Evolutionary conservation across 2,888 invertebrate species (phyloP).

Genomic region (Oscheius sp.): DNA sequence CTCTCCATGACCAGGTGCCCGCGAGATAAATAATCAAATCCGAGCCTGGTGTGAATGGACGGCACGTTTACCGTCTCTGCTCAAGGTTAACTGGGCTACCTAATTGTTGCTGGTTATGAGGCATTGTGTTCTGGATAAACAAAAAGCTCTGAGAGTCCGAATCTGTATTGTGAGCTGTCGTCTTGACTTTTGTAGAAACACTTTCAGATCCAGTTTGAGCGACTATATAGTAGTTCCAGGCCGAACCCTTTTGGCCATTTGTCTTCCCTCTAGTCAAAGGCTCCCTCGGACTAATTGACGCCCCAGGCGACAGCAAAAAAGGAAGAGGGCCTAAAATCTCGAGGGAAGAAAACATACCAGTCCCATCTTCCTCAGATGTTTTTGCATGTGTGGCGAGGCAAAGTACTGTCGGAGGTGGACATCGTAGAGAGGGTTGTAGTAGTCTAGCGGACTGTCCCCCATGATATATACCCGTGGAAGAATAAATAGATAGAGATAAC

Average conservation of each 20-base stretch:
- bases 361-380: slow-evolving; percentile 69
- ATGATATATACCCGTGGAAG: slow-evolving; percentile 38
- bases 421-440: slow-evolving; percentile 72
- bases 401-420: slow-evolving; percentile 72
- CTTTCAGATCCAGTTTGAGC: too few species aligned
- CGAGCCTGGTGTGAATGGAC: slow-evolving; percentile 10
- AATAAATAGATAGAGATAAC: slow-evolving; percentile 1
- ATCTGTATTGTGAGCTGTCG: too few species aligned
- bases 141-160: too few species aligned
- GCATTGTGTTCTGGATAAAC: too few species aligned
- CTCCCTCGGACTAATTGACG: slow-evolving; percentile 24
- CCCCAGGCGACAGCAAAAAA: slow-evolving; percentile 28
- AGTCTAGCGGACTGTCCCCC: slow-evolving; percentile 68
- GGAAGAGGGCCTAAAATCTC: background rate
- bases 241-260: background rate
- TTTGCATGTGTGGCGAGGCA: slow-evolving; percentile 72
- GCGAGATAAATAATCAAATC: slow-evolving; percentile 1
- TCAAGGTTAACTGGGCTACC: too few species aligned
- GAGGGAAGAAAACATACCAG: slow-evolving; percentile 54
- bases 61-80: background rate
- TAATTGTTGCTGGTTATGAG: too few species aligned
- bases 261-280: slow-evolving; percentile 11
- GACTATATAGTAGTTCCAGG: too few species aligned
- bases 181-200: too few species aligned
- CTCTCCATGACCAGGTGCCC: too few species aligned